phyloP scores from a whole-genome alignment of 2,888 invertebrate species.

The Phlogophora meticulosa region DNA sequence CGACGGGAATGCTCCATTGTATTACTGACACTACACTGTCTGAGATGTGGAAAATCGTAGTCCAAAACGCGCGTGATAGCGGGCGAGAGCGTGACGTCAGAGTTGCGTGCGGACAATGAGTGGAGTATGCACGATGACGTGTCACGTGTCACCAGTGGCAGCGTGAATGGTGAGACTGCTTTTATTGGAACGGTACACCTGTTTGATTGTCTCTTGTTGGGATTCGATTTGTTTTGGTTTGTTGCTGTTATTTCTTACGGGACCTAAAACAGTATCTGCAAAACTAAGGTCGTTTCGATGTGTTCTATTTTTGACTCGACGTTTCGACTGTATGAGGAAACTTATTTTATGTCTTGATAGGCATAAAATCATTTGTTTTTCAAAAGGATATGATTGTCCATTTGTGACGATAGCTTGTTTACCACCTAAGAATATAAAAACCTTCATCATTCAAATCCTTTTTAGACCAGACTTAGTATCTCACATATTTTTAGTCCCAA shows the following conservation, averaged over 20 bases:
- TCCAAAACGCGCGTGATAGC: conserved; percentile 82
- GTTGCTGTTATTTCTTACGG: too few species aligned
- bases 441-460: background rate
- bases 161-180: conserved; percentile 57
- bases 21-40: conserved; percentile 87
- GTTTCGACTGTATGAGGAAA: too few species aligned
- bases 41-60: conserved; percentile 89
- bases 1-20: conserved; percentile 89
- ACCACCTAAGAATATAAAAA: background rate
- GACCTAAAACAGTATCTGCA: too few species aligned
- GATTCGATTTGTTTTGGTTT: conserved; percentile 29
- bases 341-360: too few species aligned
- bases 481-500: background rate
- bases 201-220: conserved; percentile 46
- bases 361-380: too few species aligned
- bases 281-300: too few species aligned
- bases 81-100: conserved; percentile 68
- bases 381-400: too few species aligned
- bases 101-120: conserved; percentile 68
- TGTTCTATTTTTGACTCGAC: too few species aligned
- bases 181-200: conserved; percentile 61
- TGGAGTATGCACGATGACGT: conserved; percentile 59
- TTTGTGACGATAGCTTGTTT: background rate
- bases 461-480: background rate
- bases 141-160: conserved; percentile 49